Conservation (phyloP, 2,113 vertebrate species). For the Rhea pennata region DNA sequence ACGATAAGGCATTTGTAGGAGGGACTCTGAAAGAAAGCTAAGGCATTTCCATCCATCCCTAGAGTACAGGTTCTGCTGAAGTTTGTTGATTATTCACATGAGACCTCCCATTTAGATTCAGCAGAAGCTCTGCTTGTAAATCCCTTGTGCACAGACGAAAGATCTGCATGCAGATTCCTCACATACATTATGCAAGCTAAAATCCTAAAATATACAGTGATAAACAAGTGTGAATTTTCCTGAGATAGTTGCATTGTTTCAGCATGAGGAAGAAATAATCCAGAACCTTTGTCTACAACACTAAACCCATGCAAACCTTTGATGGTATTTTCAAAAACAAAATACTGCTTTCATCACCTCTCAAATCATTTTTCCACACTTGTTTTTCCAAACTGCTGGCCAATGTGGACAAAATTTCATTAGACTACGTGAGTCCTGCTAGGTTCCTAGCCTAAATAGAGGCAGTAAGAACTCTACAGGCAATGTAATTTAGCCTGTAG, state of each 20-base stretch:
- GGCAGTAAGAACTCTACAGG: background rate
- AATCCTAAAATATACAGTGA: conserved; percentile 11
- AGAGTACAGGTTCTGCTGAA: background rate
- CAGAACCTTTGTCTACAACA: conserved; percentile 15
- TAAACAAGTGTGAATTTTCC: conserved; percentile 21
- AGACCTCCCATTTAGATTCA: background rate
- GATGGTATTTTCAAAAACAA: background rate
- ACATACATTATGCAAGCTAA: background rate
- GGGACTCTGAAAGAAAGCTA: background rate
- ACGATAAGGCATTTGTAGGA: background rate
- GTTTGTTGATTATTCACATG: background rate
- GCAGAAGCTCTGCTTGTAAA: conserved; percentile 9
- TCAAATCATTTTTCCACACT: background rate
- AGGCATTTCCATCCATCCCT: background rate
- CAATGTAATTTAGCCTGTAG: background rate
- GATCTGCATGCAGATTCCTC: background rate
- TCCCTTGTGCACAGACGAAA: background rate
- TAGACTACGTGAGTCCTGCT: background rate
- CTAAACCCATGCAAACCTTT: conserved; percentile 25
- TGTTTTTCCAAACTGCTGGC: background rate
- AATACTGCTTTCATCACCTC: conserved; percentile 24
- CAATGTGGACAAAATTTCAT: background rate
- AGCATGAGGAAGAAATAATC: conserved; percentile 24
- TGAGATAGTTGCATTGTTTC: conserved; percentile 7
- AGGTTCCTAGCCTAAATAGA: background rate